Base-by-base conservation (phyloP, 2,113 vertebrate genomes). In the Rutilus rutilus region DNA sequence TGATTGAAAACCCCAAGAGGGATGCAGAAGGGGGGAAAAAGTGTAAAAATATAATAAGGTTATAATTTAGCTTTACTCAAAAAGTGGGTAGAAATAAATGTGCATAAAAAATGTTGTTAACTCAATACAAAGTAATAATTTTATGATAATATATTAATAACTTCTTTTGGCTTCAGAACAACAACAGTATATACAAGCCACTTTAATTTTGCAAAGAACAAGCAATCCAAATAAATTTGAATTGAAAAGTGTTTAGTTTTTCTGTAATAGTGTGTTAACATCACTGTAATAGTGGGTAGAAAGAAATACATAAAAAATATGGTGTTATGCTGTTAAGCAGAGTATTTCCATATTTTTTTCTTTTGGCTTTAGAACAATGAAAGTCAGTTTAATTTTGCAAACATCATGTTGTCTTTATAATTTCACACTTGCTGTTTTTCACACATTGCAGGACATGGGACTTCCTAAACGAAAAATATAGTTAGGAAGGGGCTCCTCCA, bases 401-500 rank as follows among this genome's bases (percentile, higher is more conserved):
- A 42, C 21, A 73, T n/a, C 5, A 42, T 73, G 39, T 14, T 73
- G 21, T 45, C 69, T 27, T 14, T 60, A n/a, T 4, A 23, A 9
- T 67, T 67, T 36, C 62, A 65, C 62, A 65, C 2, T 33, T 33
- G 27, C 64, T 33, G 17, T 57, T 57, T 23, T 25, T n/a, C 5
- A 65, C 62, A 30, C 62, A 65, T 6, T 65, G 11, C 15, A 65
- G 62, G 2, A 30, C 12, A 65, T 27, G 25, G 4, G 62, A 11
- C 12, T 65, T 65, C 62, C 9, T 30, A 65, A 2, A 30, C 6
- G 11, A 65, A 15, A 62, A 65, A 64, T 15, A 64, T 39, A 39
- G 33, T 73, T 74, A 45, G 21, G 30, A 8, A 33, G 71, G 39
- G 39, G 23, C 9, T 74, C 87, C 87, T 74, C 65, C 86, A 80